Conservation (phyloP, 2,113 vertebrate species). For the Stomatorhinus ivindoensis region DNA sequence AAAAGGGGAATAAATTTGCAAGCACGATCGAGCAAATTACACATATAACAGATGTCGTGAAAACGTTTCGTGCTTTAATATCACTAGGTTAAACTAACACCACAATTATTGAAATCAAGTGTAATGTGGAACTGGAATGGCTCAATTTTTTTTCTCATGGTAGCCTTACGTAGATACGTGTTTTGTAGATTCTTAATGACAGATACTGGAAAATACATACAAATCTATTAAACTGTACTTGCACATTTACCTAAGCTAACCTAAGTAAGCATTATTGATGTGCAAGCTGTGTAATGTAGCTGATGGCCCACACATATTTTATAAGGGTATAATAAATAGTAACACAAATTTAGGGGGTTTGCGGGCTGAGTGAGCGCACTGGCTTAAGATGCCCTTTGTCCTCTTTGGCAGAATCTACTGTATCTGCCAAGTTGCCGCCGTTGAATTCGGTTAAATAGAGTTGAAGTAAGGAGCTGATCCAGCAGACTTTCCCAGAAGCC, state of each 20-base stretch:
- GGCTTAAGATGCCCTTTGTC: constrained; percentile 28
- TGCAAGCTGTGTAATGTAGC: not conserved
- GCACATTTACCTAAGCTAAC: not conserved
- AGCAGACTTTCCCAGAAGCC: constrained; percentile 32
- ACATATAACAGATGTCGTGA: not conserved
- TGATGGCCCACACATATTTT: not conserved
- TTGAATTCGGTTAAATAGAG: constrained; percentile 37
- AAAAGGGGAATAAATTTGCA: not conserved
- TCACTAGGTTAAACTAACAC: not conserved
- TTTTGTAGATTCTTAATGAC: not conserved
- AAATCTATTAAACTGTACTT: not conserved
- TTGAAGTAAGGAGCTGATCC: constrained; percentile 36
- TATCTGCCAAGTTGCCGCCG: constrained; percentile 33
- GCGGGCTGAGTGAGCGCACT: not conserved
- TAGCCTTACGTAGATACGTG: not conserved
- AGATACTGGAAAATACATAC: not conserved
- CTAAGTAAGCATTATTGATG: not conserved
- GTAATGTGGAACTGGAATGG: not conserved
- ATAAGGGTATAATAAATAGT: not conserved
- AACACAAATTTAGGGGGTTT: not conserved
- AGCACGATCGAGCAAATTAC: not conserved
- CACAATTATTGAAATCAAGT: not conserved
- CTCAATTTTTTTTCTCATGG: not conserved
- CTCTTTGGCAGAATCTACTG: constrained; percentile 21
- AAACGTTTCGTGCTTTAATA: not conserved